Percentiles rank a stretch among this genome's conserved stretches.
Evolutionary conservation across 2,888 invertebrate genomes (phyloP).

Genomic region (Agrochola circellaris): DNA sequence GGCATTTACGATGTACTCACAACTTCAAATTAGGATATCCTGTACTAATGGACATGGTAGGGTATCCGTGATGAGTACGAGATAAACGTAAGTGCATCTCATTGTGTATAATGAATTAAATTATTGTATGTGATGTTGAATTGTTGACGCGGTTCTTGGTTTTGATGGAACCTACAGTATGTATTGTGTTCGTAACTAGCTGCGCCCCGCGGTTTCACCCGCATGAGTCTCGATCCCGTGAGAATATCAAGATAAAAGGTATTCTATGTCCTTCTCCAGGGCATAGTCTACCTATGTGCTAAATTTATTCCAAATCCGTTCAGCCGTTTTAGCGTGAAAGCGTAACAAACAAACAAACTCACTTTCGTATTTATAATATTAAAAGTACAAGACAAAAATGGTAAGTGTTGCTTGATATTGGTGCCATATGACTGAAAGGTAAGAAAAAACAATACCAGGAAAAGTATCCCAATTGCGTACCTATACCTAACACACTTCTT

Average conservation of each 20-base stretch:
- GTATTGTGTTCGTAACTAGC: neutral
- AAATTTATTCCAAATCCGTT: no score
- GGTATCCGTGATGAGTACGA: slow-evolving; percentile 42
- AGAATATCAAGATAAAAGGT: no score
- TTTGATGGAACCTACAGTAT: neutral
- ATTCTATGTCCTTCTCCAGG: no score
- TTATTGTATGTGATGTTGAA: slow-evolving; percentile 4
- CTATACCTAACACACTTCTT: no score
- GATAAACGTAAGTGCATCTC: slow-evolving; percentile 41
- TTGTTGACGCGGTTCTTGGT: neutral
- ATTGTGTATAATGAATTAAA: slow-evolving; percentile 33
- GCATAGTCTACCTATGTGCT: no score
- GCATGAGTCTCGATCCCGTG: no score
- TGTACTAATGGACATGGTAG: slow-evolving; percentile 58
- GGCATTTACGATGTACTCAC: slow-evolving; percentile 52
- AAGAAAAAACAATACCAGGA: neutral
- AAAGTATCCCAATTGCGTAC: no score
- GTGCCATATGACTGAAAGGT: neutral
- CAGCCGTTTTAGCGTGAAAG: no score
- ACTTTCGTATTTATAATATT: no score
- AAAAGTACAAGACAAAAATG: neutral
- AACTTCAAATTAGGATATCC: slow-evolving; percentile 66
- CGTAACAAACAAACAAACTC: no score
- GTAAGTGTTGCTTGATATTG: neutral
- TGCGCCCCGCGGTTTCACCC: no score